These are phyloP conservation scores for Patella pellucida DNA, from an alignment of 2,888 invertebrate species.

Conservation along the genomic window DNA sequence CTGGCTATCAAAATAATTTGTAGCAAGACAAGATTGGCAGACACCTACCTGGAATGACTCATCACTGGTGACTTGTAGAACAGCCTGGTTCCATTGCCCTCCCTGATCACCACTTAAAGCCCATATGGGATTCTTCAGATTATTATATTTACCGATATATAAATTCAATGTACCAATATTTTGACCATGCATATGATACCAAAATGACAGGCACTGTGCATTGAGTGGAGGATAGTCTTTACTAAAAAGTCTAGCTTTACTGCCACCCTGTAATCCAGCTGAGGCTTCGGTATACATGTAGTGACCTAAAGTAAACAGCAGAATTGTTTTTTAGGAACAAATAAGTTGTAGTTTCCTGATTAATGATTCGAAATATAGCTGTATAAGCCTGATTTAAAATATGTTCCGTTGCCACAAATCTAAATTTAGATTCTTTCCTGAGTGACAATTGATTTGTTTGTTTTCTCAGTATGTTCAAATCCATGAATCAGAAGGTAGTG, in stretches of 20 bases:
- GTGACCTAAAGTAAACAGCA: constrained; percentile 35
- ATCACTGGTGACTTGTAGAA: constrained; percentile 39
- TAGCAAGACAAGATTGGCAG: no score
- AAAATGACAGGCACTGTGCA: constrained; percentile 50
- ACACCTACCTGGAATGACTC: constrained; percentile 27
- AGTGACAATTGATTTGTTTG: no score
- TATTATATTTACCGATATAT: background rate
- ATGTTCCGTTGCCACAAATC: no score
- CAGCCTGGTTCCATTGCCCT: constrained; percentile 49
- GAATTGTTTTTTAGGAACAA: background rate
- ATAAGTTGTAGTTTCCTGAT: background rate
- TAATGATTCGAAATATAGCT: background rate
- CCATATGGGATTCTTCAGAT: constrained; percentile 35
- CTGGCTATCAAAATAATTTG: no score
- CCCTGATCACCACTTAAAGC: constrained; percentile 49
- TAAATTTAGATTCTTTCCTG: no score
- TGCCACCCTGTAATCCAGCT: constrained; percentile 75
- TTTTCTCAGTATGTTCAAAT: no score
- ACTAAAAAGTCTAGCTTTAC: constrained; percentile 69
- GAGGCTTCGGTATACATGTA: constrained; percentile 64
- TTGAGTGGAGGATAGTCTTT: constrained; percentile 32
- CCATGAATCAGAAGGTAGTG: no score
- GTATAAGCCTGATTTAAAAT: no score
- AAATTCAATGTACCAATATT: constrained; percentile 27
- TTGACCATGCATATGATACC: constrained; percentile 53